Evolutionary conservation across 2,888 invertebrate species (phyloP), one percentile per base, ranked within the genome.

Genomic region (Philereme vetulata): DNA sequence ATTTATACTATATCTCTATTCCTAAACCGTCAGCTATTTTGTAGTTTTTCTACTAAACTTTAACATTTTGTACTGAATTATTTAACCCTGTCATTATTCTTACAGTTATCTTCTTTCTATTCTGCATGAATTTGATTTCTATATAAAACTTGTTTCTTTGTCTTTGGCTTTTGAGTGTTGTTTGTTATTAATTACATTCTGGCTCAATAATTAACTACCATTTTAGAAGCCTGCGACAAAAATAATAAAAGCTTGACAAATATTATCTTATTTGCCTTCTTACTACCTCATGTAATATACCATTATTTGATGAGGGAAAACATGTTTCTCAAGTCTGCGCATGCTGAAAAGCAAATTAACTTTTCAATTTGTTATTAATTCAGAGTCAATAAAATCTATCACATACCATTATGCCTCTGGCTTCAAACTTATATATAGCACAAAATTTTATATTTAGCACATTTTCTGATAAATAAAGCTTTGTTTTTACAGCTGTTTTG

Each of bases 161-260:
- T 74, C 55, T 69, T 72, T 71, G 57, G 65, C 67, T 68, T 65
- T 62, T 66, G 66, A 63, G 56, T 70, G 66, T 67, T 64, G 57
- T 60, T 61, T 66, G 81, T 73, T 84, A 87, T 89, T 66, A 67
- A 81, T 84, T 88, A 88, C 88, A 88, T 87, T 88, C 87, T 87
- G 90, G 90, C 90, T 92, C 90, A 90, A 88, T 84, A 73, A 74
- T 77, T 72, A 76, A 75, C 59, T 66, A 78, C 71, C 79, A 84
- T 85, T 80, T 82, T 88, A 88, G 86, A 81, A 81, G 86, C 84
- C 85, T 86, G 75, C 71, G 74, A 78, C 69, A 74, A 75, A 67
- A 66, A 74, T 66, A 72, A 77, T 78, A 72, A 71, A 75, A 76
- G 88, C 88, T 88, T 89, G 74, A 72, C 75, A 77, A 84, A 81